Base-by-base conservation (phyloP, 2,888 invertebrate species). In the Mycalesis mineus region DNA sequence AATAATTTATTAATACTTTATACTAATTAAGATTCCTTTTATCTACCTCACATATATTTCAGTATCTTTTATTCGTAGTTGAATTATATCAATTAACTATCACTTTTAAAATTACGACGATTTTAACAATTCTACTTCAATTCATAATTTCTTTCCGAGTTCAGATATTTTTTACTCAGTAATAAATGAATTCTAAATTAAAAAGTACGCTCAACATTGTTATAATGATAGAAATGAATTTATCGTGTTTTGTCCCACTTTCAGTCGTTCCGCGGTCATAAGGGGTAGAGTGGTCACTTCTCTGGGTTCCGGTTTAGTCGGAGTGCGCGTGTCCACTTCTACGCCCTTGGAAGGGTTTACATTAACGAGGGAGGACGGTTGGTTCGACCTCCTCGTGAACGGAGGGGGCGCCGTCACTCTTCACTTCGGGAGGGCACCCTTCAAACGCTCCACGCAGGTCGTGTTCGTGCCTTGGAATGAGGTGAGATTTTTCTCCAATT, bases 341-440 rank as follows among this genome's bases (percentile, higher is more conserved):
- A 96, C 96, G 4, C 95, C 97, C n/a, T 91, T 97, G 48, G 98
- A 98, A 91, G 99, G 99, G 11, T 98, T 98, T 86, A 99, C 99
- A 0, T 84, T 97, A 58, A 97, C 97, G 2, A 91, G 97, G 60
- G 96, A 96, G 67, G 97, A 97, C 71, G 97, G 97, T 50, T 97
- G 96, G 96, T 99, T 99, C 89, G 99, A 99, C 88, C 92, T 99
- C 51, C 92, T 99, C 75, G 98, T 99, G 13, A 99, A 99, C 83
- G 99, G 99, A n/a, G 99, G 99, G 0, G 98, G 98, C 0, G 97
- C 98, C 0, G 97, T 99, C 2, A 97, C 96, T 0, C 88, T 99
- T 51, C 96, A 97, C 78, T 98, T 99, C 77, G 97, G 98, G 58
- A 91, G 97, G 60, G 94, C 96, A 41, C 97, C 97, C 1, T 97